Base-by-base conservation (phyloP, 2,888 invertebrate genomes). In the Mystacides longicornis region DNA sequence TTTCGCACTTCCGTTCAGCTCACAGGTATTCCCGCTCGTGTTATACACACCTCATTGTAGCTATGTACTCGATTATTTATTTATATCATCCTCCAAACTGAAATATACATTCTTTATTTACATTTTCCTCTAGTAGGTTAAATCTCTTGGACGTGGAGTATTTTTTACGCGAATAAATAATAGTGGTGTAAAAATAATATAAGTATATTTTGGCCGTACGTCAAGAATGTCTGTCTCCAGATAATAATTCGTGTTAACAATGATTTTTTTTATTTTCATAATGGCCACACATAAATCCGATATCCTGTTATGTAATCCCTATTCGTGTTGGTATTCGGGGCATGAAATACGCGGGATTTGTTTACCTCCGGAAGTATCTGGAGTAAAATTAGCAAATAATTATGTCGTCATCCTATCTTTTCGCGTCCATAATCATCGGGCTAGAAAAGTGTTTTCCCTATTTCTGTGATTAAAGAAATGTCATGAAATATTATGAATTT, bases 161-260 rank as follows among this genome's bases (percentile, higher is more conserved):
- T 37, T 37, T 37, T 37, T 37, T 37, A 5, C 27, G 27, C 27
- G 27, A 27, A 27, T 27, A 27, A 27, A 27, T 27, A 27, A 27
- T 27, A 37, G 4, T n/a, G 3, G n/a, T 37, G n/a, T 37, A 37
- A 37, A 37, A 37, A n/a, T 7, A 37, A 37, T 16, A 37, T 3
- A 14, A 37, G 14, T 37, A 14, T 14, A 16, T 37, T 3, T 37
- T 37, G 37, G 37, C 37, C 14, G 14, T 3, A 37, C 37, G 37
- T 37, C 37, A 37, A 37, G 37, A 37, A 37, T 37, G 14, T 37
- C 37, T 16, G 37, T 37, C 37, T 37, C 37, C 37, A 37, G 37
- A 37, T 37, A 37, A n/a, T n/a, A n/a, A 37, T 37, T 37, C 16
- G 37, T 16, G 37, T 37, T 37, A n/a, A 37, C 14, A 14, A 37